Conservation (phyloP, 2,797 vertebrate genomes). For the Balearica regulorum region DNA sequence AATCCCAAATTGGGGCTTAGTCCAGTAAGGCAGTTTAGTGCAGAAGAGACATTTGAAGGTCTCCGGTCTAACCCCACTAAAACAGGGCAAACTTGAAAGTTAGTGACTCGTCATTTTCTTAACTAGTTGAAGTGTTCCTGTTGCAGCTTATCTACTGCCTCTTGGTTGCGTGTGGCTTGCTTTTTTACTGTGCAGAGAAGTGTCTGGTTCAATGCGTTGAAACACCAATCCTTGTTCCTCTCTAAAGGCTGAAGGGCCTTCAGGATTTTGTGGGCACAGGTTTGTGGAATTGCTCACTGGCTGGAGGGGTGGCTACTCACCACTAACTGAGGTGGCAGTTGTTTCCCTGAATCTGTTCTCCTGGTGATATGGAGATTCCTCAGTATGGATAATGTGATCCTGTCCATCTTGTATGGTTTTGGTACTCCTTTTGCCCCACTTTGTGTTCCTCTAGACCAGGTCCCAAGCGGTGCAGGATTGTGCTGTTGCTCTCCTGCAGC, state of each 20-base stretch:
- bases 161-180: neutral
- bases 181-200: neutral
- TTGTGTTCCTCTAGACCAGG: too few relatives aligned
- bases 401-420: neutral
- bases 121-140: neutral
- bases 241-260: neutral
- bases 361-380: neutral
- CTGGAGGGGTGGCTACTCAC: neutral
- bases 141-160: neutral
- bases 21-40: neutral
- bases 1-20: neutral
- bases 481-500: neutral
- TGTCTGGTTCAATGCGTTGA: neutral
- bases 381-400: neutral
- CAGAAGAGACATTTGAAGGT: neutral
- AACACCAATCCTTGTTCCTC: neutral
- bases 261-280: neutral
- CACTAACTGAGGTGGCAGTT: neutral
- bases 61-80: neutral
- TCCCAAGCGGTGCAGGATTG: neutral
- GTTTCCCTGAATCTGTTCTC: neutral
- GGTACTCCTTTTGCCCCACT: too few relatives aligned
- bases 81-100: neutral
- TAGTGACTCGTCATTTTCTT: neutral
- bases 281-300: neutral